Percentiles rank a stretch among this genome's conserved stretches.
Evolutionary conservation across 2,113 vertebrate genomes (phyloP).

Genomic region (Strix uralensis): DNA sequence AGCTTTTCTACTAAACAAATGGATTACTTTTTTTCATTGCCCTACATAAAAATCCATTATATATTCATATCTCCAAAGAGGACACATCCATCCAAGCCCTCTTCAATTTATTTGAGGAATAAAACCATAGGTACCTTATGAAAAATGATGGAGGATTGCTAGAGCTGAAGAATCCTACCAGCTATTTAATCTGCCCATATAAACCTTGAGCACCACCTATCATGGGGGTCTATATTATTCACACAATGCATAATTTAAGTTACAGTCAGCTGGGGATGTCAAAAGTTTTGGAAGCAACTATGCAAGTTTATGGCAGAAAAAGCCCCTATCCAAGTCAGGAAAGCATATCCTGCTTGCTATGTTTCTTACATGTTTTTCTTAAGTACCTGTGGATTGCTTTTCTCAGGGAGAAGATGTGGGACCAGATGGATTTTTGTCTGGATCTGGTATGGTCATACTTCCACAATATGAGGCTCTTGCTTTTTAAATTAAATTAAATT

Average conservation of each 20-base stretch:
- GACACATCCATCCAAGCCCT: not conserved
- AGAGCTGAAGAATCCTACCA: not conserved
- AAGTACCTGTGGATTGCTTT: not conserved
- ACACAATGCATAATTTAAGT: not conserved
- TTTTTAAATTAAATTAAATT: not conserved
- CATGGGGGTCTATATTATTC: fast-evolving
- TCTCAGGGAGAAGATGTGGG: not conserved
- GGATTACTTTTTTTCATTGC: not conserved
- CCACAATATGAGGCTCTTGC: not conserved
- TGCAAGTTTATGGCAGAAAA: not conserved
- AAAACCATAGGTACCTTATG: not conserved
- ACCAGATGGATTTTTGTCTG: not conserved
- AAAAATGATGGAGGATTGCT: not conserved
- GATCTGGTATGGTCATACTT: not conserved
- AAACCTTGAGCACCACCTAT: not conserved
- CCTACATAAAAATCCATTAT: not conserved
- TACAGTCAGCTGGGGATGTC: not conserved
- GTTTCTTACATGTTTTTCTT: not conserved
- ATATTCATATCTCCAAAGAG: not conserved
- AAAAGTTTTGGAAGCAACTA: not conserved
- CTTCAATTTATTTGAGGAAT: not conserved
- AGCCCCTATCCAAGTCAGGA: not conserved
- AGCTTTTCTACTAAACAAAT: not conserved
- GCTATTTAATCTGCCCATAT: not conserved
- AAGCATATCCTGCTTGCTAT: not conserved